phyloP scores from a whole-genome alignment of 2,797 vertebrate species.

The Anableps anableps region DNA sequence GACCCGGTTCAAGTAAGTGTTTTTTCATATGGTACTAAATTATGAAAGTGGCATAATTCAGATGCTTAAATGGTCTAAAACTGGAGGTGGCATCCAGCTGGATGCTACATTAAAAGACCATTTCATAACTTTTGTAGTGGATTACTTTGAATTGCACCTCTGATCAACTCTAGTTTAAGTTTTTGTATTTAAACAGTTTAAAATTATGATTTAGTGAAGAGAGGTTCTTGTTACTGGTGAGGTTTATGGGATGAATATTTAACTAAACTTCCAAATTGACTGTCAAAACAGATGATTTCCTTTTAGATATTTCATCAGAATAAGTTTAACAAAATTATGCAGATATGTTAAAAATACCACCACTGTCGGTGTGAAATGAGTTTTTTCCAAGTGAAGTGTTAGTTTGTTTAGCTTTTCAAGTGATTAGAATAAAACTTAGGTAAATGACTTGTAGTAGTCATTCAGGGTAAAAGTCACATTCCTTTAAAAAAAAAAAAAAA shows the following conservation, averaged over 20 bases:
- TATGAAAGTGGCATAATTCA: background rate
- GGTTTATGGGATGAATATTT: background rate
- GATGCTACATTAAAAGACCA: background rate
- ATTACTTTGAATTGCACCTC: background rate
- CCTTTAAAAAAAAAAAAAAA: too few relatives aligned
- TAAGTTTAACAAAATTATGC: too few relatives aligned
- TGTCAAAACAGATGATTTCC: too few relatives aligned
- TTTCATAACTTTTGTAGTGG: background rate
- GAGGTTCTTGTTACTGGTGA: background rate
- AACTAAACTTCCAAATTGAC: background rate
- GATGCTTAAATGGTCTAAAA: background rate
- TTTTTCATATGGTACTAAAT: background rate
- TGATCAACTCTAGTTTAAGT: background rate
- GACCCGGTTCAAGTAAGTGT: constrained; percentile 94
- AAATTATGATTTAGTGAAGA: background rate
- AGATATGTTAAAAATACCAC: too few relatives aligned
- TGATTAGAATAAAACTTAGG: too few relatives aligned
- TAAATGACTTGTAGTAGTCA: too few relatives aligned
- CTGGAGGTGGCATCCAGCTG: background rate
- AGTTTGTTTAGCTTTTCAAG: too few relatives aligned
- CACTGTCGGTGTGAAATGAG: too few relatives aligned
- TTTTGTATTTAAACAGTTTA: background rate
- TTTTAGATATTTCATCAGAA: too few relatives aligned
- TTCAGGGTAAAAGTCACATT: too few relatives aligned
- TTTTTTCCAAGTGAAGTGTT: too few relatives aligned